phyloP scores from a whole-genome alignment of 2,888 invertebrate species.

The Acleris holmiana region DNA sequence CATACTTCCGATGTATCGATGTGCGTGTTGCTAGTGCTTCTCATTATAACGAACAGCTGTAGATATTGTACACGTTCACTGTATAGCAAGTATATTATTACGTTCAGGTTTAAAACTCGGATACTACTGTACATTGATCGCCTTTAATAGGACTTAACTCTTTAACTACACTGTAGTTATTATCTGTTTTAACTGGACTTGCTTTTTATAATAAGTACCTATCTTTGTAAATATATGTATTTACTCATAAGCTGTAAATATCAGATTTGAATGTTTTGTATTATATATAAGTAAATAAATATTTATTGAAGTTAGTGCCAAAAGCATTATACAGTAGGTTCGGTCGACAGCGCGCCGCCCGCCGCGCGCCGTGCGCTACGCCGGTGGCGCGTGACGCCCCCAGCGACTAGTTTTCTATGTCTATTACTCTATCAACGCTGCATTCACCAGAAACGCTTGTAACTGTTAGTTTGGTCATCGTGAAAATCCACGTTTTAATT shows the following conservation, averaged over 20 bases:
- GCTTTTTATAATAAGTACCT: slow-evolving; percentile 41
- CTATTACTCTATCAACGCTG: slow-evolving; percentile 52
- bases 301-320: slow-evolving; percentile 82
- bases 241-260: slow-evolving; percentile 77
- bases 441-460: slow-evolving; percentile 66
- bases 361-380: slow-evolving; percentile 5
- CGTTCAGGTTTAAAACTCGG: slow-evolving; percentile 42
- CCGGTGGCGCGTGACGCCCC: slow-evolving; percentile 33
- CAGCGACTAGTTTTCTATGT: slow-evolving; percentile 39
- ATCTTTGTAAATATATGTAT: slow-evolving; percentile 69
- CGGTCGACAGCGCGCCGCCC: slow-evolving; percentile 55
- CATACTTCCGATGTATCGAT: slow-evolving; percentile 50
- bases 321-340: slow-evolving; percentile 69
- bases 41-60: slow-evolving; percentile 53
- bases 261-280: slow-evolving; percentile 70
- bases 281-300: slow-evolving; percentile 66
- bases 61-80: slow-evolving; percentile 72
- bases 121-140: slow-evolving; percentile 54
- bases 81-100: slow-evolving; percentile 43
- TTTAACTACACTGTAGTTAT: too few relatives aligned
- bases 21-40: slow-evolving; percentile 64
- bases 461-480: slow-evolving; percentile 60
- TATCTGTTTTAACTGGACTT: slow-evolving; percentile 47
- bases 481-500: slow-evolving; percentile 44
- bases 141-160: slow-evolving; percentile 40